A percentile compares a stretch with the other conserved stretches of the same genome.
Evolutionary conservation across 2,113 vertebrate genomes (phyloP).

Genomic region (Oreocharis arfaki): DNA sequence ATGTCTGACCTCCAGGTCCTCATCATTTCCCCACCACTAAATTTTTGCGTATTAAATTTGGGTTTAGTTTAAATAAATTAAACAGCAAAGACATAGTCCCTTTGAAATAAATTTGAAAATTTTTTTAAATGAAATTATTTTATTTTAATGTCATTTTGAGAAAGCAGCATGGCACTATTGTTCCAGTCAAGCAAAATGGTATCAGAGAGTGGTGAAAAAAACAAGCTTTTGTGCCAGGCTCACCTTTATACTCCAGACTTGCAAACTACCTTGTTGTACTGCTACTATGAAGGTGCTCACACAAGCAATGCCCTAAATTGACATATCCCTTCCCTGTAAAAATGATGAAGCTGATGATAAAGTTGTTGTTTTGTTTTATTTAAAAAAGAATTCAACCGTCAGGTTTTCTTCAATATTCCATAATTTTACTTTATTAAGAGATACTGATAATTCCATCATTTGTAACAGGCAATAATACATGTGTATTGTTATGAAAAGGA

Average conservation of each 20-base stretch:
- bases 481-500: not conserved
- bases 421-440: not conserved
- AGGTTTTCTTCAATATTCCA: not conserved
- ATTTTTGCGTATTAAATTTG: not conserved
- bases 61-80: not conserved
- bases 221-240: rapidly evolving
- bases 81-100: not conserved
- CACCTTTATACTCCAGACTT: not conserved
- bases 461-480: not conserved
- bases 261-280: not conserved
- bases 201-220: not conserved
- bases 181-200: not conserved
- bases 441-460: not conserved
- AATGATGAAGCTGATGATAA: not conserved
- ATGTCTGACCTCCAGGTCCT: not conserved
- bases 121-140: not conserved
- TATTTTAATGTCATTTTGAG: not conserved
- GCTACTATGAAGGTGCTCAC: not conserved
- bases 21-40: not conserved
- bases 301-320: not conserved
- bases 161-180: not conserved
- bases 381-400: not conserved
- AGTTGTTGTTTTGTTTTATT: not conserved
- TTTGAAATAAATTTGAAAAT: not conserved
- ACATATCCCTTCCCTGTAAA: not conserved